Evolutionary conservation across 2,888 invertebrate genomes (phyloP).

Genomic region (Limnephilus lunatus): DNA sequence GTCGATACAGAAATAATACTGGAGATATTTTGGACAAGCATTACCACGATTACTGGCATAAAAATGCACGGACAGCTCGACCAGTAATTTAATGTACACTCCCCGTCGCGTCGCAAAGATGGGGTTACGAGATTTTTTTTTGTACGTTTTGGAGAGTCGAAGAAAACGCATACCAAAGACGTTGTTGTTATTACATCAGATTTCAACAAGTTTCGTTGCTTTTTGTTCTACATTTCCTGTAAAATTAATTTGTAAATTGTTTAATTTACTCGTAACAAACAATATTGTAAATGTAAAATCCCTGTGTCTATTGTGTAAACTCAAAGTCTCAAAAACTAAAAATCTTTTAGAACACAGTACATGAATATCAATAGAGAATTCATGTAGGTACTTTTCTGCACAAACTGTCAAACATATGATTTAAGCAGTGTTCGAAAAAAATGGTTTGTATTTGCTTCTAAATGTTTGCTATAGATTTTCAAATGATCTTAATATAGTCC

Average conservation of each 20-base stretch:
- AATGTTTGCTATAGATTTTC: too few species aligned
- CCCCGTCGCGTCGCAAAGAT: neutral
- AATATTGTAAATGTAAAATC: neutral
- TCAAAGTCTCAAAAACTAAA: too few species aligned
- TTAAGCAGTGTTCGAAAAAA: too few species aligned
- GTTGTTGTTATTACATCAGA: neutral
- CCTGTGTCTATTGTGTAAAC: too few species aligned
- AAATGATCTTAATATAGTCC: too few species aligned
- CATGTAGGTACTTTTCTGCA: too few species aligned
- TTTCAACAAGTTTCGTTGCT: neutral
- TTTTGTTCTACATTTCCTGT: neutral
- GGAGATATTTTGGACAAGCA: neutral
- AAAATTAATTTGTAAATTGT: neutral
- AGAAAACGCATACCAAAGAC: neutral
- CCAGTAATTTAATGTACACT: neutral
- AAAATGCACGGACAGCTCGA: neutral
- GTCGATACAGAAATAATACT: neutral
- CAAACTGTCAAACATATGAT: too few species aligned
- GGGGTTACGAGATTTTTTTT: neutral
- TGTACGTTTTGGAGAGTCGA: neutral
- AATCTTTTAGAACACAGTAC: too few species aligned
- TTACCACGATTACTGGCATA: neutral
- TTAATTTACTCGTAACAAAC: neutral
- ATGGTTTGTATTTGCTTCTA: too few species aligned
- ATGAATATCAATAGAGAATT: too few species aligned